Evolutionary conservation across 2,797 vertebrate genomes (phyloP).

Genomic region (Limosa lapponica): DNA sequence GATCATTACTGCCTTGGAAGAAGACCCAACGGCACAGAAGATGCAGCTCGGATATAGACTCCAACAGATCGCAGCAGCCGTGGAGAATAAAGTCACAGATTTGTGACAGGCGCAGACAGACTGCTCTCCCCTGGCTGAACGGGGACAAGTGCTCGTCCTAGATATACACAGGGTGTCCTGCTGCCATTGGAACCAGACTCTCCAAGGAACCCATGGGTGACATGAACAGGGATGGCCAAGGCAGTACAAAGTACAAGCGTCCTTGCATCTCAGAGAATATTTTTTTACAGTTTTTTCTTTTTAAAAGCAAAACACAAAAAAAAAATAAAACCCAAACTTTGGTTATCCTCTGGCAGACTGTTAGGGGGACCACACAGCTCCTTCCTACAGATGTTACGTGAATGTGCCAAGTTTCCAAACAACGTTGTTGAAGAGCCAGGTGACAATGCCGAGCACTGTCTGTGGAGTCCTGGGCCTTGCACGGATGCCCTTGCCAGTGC

Average conservation of each 20-base stretch:
- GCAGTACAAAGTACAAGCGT: conserved; percentile 53
- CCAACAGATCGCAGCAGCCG: conserved; percentile 96
- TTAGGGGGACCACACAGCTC: neutral
- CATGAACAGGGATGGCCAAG: conserved; percentile 25
- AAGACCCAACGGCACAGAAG: conserved; percentile 95
- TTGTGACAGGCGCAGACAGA: conserved; percentile 82
- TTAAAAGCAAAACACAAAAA: neutral
- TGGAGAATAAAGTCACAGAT: conserved; percentile 99
- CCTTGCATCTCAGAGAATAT: conserved; percentile 69
- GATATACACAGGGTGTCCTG: conserved; percentile 21
- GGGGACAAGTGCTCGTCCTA: conserved; percentile 10
- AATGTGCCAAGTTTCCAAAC: conserved; percentile 67
- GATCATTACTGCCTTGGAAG: conserved; percentile 98
- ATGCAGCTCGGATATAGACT: conserved; percentile 98
- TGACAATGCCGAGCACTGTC: neutral
- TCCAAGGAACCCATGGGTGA: neutral
- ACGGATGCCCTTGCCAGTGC: neutral
- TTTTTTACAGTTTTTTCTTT: conserved; percentile 66
- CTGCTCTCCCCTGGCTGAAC: conserved; percentile 39
- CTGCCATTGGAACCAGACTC: conserved; percentile 47
- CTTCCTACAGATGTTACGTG: neutral
- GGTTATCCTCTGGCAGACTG: conserved; percentile 7
- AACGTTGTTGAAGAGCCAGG: neutral
- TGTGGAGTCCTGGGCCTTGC: neutral
- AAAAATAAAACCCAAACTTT: neutral